A percentile compares a stretch with the other conserved stretches of the same genome.
Evolutionary conservation across 2,888 invertebrate genomes (phyloP).

Genomic region (Nasonovia ribisnigri): DNA sequence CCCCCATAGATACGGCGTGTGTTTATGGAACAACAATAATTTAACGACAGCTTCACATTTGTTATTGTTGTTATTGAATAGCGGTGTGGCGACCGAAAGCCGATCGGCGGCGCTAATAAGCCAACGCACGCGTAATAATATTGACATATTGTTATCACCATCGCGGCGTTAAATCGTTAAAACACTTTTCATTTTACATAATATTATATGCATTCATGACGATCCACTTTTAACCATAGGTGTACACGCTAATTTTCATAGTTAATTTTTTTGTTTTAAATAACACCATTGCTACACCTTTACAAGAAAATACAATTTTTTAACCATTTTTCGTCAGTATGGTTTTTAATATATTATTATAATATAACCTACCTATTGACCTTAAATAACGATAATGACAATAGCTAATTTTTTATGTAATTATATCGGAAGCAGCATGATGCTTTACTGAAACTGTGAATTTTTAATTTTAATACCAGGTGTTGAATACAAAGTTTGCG

Average conservation of each 20-base stretch:
- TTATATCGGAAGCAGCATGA: background rate
- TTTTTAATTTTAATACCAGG: background rate
- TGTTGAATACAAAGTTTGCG: background rate
- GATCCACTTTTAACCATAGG: background rate
- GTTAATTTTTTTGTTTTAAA: background rate
- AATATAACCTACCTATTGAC: background rate
- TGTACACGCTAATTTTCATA: background rate
- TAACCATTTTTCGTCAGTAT: background rate
- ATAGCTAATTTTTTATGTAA: background rate
- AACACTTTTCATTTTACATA: background rate
- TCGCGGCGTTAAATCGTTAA: background rate
- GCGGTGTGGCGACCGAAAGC: background rate
- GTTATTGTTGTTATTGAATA: background rate
- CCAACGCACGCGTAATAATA: background rate
- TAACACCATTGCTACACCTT: background rate
- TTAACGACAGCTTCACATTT: slow-evolving; percentile 51
- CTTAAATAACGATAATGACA: background rate
- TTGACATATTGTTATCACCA: background rate
- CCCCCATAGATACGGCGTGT: slow-evolving; percentile 38
- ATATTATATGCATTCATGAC: background rate
- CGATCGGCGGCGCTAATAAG: slow-evolving; percentile 50
- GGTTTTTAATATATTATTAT: background rate
- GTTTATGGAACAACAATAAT: slow-evolving; percentile 21
- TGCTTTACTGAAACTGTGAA: background rate
- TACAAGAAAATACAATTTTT: background rate